Base-by-base conservation (phyloP, 2,888 invertebrate genomes). In the Eumerus sabulonum region DNA sequence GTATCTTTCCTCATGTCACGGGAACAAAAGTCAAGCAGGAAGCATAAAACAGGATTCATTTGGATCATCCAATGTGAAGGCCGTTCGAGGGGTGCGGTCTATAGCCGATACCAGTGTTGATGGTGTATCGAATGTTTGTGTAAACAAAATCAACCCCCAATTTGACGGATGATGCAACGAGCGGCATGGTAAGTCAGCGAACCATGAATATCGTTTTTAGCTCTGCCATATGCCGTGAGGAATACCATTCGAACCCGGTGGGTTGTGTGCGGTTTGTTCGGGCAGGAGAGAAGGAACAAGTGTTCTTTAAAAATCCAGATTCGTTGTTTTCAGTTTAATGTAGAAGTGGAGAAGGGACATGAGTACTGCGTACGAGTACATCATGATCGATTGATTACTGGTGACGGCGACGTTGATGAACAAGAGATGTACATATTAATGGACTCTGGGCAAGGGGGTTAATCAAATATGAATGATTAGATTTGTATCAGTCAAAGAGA, bases 61-160 rank as follows among this genome's bases (percentile, higher is more conserved):
- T 36, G 35, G 11, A 3, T 35, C 1, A 11, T 16, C 19, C 19
- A 27, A 27, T 18, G 14, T 13, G 9, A 4, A 35, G 13, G 14
- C n/a, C 0, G 38, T 53, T 44, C 27, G 16, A 16, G 36, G 40
- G 56, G 50, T 54, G 42, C 7, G 27, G 27, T 27, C 56, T 14
- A 13, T 7, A 18, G 19, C 27, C 14, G 18, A 12, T 45, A 16
- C 14, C 11, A 35, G 36, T 27, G 53, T 40, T 53, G 44, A 47
- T 44, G 54, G 54, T 71, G 70, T 40, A 62, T 62, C 47, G 62
- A 71, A 54, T 56, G 40, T 16, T 17, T 50, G 38, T 51, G 63
- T 51, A 71, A 56, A 63, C 71, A 71, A 54, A 57, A 71, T 50
- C 63, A 36, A 63, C 63, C 63, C 71, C 27, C 38, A 16, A 38